These are phyloP conservation scores for Catocala fraxini DNA, from an alignment of 2,888 invertebrate species.

Conservation along the genomic window DNA sequence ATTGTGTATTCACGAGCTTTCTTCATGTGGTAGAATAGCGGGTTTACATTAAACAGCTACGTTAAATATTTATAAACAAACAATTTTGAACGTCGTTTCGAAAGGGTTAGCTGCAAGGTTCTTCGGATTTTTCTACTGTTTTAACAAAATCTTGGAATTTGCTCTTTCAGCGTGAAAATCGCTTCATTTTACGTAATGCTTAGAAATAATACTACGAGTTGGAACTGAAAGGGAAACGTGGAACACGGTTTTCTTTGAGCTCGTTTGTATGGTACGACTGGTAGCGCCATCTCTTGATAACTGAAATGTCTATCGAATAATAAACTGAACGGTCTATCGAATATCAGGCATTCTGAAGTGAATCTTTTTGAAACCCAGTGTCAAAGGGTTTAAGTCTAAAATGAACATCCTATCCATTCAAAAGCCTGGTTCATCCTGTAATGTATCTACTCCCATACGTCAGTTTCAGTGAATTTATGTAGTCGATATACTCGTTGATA, in stretches of 20 bases:
- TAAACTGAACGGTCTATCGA: too few species aligned
- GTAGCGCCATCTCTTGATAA: constrained; percentile 35
- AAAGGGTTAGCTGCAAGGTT: not conserved
- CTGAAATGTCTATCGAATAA: too few species aligned
- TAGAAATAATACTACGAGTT: not conserved
- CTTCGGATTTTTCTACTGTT: not conserved
- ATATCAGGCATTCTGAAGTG: too few species aligned
- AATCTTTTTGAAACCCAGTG: not conserved
- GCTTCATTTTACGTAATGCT: not conserved
- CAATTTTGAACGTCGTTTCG: constrained; percentile 9
- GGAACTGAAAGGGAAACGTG: not conserved
- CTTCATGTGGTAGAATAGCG: constrained; percentile 14
- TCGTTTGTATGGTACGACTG: not conserved
- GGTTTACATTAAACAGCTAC: constrained; percentile 1
- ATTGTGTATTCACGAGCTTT: constrained; percentile 23
- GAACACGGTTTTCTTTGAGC: not conserved
- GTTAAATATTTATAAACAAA: constrained; percentile 21
- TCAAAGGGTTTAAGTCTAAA: not conserved
- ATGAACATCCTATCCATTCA: too few species aligned
- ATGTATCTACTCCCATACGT: too few species aligned
- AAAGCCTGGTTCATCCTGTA: too few species aligned
- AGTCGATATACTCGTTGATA: too few species aligned
- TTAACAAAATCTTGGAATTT: constrained; percentile 6
- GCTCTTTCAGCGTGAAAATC: not conserved
- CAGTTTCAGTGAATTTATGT: too few species aligned